Evolutionary conservation across 2,888 invertebrate species (phyloP), one percentile per base, ranked within the genome.

Genomic region (Conus canariensis): DNA sequence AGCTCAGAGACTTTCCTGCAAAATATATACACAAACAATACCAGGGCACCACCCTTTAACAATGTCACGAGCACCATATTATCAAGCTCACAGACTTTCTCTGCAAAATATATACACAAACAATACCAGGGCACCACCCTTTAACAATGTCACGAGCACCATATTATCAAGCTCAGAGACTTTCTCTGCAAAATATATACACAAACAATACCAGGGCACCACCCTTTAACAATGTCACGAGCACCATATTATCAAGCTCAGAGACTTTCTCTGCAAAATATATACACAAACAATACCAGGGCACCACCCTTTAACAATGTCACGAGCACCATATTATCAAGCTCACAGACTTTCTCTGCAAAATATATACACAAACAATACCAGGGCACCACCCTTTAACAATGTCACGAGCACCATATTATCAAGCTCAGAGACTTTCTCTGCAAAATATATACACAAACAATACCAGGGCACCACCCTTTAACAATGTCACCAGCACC

Each of bases 111-210:
- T 64, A n/a, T n/a, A 2, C 30, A 30, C 2, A 2, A 30, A 30
- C 30, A 30, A 30, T 0, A 30, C 30, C 30, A 30, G 30, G 30
- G 30, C 30, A 30, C 30, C 30, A 30, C 70, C 14, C 22, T 19
- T 97, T 85, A 99, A 96, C 99, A 99, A 99, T 92, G 98, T 83
- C 58, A 58, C n/a, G 56, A 6, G 82, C 58, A 6, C n/a, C 58
- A 22, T 3, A 70, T 22, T 1, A 70, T 70, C 70, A 70, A 22
- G 19, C n/a, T 70, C 22, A 70, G 19, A 22, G 70, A 70, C 70
- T 70, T 70, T 19, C 70, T n/a, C 70, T 70, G 70, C 22, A 64
- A 64, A 64, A 1, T 64, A 2, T 45, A n/a, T n/a, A n/a, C 70
- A 16, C 70, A 70, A 22, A 70, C 19, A 14, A 70, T 10, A 64